phyloP scores from a whole-genome alignment of 2,113 vertebrate species.

The Protobothrops mucrosquamatus region DNA sequence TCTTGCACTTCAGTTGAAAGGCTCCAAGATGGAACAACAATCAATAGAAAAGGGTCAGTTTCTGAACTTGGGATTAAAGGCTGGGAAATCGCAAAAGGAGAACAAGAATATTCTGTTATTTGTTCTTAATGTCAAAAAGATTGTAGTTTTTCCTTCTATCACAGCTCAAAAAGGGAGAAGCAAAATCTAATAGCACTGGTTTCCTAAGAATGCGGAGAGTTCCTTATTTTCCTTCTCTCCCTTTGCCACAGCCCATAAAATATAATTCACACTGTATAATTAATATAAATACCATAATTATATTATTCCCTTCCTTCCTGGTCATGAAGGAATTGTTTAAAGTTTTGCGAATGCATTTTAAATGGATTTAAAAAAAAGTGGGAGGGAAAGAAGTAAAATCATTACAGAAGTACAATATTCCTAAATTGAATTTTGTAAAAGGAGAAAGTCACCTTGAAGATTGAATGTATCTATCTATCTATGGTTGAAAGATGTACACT shows the following conservation, averaged over 20 bases:
- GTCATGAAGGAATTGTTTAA: neutral
- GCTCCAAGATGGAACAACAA: neutral
- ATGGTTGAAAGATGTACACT: neutral
- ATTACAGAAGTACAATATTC: neutral
- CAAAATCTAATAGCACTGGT: neutral
- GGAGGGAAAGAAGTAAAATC: neutral
- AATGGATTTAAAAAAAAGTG: neutral
- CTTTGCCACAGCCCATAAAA: neutral
- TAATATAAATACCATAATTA: neutral
- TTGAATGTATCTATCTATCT: neutral
- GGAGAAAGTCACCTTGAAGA: neutral
- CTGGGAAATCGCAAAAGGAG: neutral
- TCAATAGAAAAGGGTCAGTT: neutral
- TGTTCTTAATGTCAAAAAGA: neutral
- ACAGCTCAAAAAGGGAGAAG: neutral
- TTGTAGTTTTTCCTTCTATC: neutral
- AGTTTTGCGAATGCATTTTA: neutral
- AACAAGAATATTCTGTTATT: neutral
- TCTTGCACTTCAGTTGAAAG: neutral
- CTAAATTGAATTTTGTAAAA: neutral
- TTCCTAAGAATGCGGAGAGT: neutral
- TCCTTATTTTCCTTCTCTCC: neutral
- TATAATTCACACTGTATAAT: neutral
- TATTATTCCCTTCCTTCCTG: neutral
- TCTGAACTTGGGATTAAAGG: neutral